phyloP scores from a whole-genome alignment of 2,797 vertebrate genomes.

The Tachyglossus aculeatus region DNA sequence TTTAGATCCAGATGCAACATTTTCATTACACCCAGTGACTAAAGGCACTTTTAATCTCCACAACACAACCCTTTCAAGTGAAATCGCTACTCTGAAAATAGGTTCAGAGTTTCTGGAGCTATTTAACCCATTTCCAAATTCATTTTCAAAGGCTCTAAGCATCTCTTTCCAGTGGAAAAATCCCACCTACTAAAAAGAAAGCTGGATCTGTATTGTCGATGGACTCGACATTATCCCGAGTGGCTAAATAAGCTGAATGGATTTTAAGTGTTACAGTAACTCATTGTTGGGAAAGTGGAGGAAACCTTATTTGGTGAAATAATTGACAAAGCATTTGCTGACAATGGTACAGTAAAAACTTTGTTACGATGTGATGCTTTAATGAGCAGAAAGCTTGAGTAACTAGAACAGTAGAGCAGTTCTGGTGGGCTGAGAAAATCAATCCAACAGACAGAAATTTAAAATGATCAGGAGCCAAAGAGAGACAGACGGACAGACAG shows the following conservation, averaged over 20 bases:
- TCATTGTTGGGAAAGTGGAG: conserved; percentile 26
- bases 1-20: neutral
- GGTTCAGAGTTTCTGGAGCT: conserved; percentile 1
- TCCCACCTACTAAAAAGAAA: neutral
- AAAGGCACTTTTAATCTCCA: conserved; percentile 7
- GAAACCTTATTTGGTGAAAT: conserved; percentile 42
- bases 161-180: conserved; percentile 6
- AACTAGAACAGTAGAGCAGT: too few relatives aligned
- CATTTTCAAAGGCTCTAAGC: conserved; percentile 25
- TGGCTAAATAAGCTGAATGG: conserved; percentile 8
- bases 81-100: neutral
- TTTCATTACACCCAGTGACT: conserved; percentile 8
- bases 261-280: conserved; percentile 12
- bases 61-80: neutral
- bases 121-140: conserved; percentile 7
- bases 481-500: too few relatives aligned
- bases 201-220: neutral
- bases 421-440: too few relatives aligned
- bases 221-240: neutral
- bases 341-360: too few relatives aligned
- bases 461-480: too few relatives aligned
- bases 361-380: too few relatives aligned
- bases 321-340: too few relatives aligned
- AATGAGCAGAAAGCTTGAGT: too few relatives aligned
- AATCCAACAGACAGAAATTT: too few relatives aligned